Conservation (phyloP, 2,113 vertebrate genomes). For the Lophotis ruficrista region DNA sequence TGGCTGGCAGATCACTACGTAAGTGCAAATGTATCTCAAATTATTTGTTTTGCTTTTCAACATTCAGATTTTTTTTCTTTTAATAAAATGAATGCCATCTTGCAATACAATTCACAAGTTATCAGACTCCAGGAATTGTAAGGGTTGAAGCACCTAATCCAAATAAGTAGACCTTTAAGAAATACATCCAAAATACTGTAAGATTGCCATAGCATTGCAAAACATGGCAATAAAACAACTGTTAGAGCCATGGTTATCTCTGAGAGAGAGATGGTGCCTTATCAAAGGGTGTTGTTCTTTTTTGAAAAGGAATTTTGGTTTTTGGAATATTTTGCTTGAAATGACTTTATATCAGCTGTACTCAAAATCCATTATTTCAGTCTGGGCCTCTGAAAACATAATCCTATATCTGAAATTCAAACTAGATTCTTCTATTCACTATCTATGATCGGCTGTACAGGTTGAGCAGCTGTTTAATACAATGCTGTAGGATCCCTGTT, state of each 20-base stretch:
- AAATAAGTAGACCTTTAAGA: neutral
- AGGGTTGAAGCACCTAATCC: neutral
- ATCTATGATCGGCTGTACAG: neutral
- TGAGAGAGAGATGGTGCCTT: neutral
- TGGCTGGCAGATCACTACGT: neutral
- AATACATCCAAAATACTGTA: neutral
- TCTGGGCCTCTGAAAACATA: neutral
- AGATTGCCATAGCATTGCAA: neutral
- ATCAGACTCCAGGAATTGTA: neutral
- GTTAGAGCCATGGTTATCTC: neutral
- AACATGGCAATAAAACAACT: neutral
- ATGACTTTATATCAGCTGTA: neutral
- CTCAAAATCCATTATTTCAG: neutral
- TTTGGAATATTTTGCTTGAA: neutral
- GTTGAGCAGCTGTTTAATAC: neutral
- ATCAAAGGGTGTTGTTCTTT: neutral
- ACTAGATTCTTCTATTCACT: neutral
- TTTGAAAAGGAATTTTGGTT: neutral
- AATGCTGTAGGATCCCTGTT: neutral
- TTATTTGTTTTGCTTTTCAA: neutral
- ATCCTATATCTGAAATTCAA: neutral
- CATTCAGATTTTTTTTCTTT: neutral
- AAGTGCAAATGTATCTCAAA: neutral
- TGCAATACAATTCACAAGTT: neutral
- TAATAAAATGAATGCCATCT: neutral